Conservation (phyloP, 2,888 invertebrate genomes). For the Prosopocoilus inquinatus region DNA sequence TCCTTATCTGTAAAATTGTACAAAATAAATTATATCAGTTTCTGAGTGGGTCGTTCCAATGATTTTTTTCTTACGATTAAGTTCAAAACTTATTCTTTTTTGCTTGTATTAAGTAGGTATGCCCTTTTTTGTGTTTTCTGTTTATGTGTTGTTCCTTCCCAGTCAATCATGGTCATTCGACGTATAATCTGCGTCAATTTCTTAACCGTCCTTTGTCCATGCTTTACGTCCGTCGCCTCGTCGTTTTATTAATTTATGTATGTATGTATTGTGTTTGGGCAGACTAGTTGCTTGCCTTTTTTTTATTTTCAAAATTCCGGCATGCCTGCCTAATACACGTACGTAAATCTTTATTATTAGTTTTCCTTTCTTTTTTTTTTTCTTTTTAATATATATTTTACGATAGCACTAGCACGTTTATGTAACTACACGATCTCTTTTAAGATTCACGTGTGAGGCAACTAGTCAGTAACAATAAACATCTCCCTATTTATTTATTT, state of each 20-base stretch:
- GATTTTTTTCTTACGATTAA: too few species aligned
- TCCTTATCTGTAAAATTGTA: background rate
- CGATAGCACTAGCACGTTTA: conserved; percentile 23
- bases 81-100: background rate
- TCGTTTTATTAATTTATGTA: conserved; percentile 26
- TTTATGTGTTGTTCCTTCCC: conserved; percentile 3
- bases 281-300: conserved; percentile 38
- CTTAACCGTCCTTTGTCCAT: background rate
- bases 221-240: background rate
- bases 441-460: conserved; percentile 50
- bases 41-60: too few species aligned
- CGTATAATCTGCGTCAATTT: too few species aligned
- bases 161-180: too few species aligned
- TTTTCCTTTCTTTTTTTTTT: conserved; percentile 20
- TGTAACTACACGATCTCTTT: conserved; percentile 44
- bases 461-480: conserved; percentile 50
- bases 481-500: conserved; percentile 31
- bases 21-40: background rate
- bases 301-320: conserved; percentile 25
- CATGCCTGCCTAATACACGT: conserved; percentile 29
- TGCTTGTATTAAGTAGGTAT: conserved; percentile 47
- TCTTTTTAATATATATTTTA: too few species aligned
- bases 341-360: conserved; percentile 17
- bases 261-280: conserved; percentile 21
- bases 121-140: conserved; percentile 32